Evolutionary conservation across 1,140 invertebrate species (phyloP).

Genomic region (Homarus americanus): DNA sequence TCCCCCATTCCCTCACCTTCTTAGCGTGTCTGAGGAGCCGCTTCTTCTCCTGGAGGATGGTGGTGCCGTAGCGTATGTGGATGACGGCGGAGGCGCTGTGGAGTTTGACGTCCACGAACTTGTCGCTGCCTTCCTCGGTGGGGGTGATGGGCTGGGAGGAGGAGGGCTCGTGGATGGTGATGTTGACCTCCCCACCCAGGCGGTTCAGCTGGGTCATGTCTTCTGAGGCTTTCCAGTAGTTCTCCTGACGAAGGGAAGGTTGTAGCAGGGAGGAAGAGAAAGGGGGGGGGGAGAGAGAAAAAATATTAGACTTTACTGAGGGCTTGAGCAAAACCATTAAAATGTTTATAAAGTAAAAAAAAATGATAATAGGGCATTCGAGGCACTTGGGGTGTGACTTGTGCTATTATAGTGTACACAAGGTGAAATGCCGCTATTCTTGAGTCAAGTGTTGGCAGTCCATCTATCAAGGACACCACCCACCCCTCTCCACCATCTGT

Average conservation of each 20-base stretch:
- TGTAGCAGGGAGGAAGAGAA: not conserved
- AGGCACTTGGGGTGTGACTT: no score
- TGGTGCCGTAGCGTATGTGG: slow-evolving; percentile 89
- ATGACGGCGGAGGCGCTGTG: slow-evolving; percentile 79
- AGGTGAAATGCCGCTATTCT: no score
- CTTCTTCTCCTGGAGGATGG: slow-evolving; percentile 90
- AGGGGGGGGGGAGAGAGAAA: not conserved
- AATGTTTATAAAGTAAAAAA: no score
- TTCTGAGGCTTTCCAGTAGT: slow-evolving; percentile 87
- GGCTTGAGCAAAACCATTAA: no score
- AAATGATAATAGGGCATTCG: no score
- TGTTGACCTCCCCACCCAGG: slow-evolving; percentile 93
- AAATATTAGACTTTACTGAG: no score
- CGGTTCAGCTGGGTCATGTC: slow-evolving; percentile 93
- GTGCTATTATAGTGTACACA: no score
- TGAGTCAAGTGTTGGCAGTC: no score
- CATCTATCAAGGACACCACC: no score
- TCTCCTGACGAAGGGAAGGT: no score
- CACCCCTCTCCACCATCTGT: no score
- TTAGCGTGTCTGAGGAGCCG: slow-evolving; percentile 93
- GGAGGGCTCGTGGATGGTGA: slow-evolving; percentile 93
- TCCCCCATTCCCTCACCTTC: slow-evolving; percentile 65
- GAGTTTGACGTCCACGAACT: slow-evolving; percentile 89
- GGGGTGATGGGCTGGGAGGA: slow-evolving; percentile 77
- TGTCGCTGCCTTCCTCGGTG: slow-evolving; percentile 71